A percentile compares a stretch with the other conserved stretches of the same genome.
phyloP scores from a whole-genome alignment of 35 echinoderm and acorn worm genomes.

The Diadema setosum region DNA sequence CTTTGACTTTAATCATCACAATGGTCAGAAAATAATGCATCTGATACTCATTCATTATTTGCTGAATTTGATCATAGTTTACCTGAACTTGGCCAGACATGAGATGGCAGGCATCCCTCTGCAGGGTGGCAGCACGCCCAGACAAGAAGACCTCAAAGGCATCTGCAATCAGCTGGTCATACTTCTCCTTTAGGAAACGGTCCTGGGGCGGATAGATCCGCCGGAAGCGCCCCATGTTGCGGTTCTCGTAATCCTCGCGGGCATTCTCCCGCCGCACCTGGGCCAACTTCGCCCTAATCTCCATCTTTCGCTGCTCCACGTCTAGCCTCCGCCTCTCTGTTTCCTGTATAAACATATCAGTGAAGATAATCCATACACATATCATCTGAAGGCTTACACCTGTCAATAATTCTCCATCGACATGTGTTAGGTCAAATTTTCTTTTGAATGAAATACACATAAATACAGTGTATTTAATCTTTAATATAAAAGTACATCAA shows the following conservation, averaged over 20 bases:
- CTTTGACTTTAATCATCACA: no score
- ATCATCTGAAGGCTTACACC: no score
- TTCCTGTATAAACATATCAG: constrained; percentile 23
- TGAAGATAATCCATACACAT: not conserved
- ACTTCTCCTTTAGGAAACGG: constrained; percentile 55
- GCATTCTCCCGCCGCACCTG: constrained; percentile 88
- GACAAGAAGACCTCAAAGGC: constrained; percentile 90
- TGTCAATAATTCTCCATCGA: no score
- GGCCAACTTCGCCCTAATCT: constrained; percentile 72
- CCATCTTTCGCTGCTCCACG: constrained; percentile 83
- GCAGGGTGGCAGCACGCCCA: constrained; percentile 49
- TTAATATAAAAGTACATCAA: no score
- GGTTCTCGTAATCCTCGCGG: constrained; percentile 88
- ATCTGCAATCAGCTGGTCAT: constrained; percentile 69
- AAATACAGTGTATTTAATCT: no score
- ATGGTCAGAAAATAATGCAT: no score
- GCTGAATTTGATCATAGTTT: no score
- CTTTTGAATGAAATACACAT: no score
- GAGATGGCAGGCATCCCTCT: constrained; percentile 46
- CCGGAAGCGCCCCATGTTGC: constrained; percentile 85
- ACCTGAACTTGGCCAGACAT: constrained; percentile 35
- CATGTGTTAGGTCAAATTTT: no score
- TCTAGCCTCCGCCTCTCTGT: constrained; percentile 55
- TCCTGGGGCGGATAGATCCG: constrained; percentile 89
- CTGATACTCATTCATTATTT: no score